Conservation (phyloP, 2,113 vertebrate genomes). For the Ardeotis arabs region DNA sequence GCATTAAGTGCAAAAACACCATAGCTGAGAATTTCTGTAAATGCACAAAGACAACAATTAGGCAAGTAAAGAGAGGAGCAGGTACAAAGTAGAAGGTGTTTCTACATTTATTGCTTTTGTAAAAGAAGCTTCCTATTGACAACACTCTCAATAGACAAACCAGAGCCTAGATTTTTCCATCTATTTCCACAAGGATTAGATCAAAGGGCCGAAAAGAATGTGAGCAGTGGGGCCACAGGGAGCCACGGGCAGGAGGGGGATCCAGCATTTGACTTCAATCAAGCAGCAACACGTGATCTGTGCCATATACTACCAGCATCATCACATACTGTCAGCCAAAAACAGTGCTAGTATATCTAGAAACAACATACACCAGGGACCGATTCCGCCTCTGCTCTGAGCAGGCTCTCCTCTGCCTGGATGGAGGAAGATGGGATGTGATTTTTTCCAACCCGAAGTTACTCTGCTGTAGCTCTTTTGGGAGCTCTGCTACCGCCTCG, state of each 20-base stretch:
- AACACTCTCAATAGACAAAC: not conserved
- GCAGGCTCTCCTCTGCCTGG: not conserved
- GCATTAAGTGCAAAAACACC: not conserved
- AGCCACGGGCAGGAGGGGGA: not conserved
- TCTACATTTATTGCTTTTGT: not conserved
- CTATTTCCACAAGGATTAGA: not conserved
- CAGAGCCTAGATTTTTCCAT: not conserved
- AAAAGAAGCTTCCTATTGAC: not conserved
- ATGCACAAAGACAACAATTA: not conserved
- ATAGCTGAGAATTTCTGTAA: not conserved
- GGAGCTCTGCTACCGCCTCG: not conserved
- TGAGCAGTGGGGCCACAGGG: not conserved
- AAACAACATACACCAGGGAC: not conserved
- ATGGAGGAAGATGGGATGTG: not conserved
- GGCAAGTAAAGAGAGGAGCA: not conserved
- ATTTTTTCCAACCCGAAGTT: not conserved
- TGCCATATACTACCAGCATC: not conserved
- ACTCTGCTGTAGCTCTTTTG: not conserved
- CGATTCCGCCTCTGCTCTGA: not conserved
- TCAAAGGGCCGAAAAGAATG: constrained; percentile 3
- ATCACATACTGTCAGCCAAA: not conserved
- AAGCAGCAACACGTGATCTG: fast-evolving
- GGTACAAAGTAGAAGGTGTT: not conserved
- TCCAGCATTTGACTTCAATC: not conserved
- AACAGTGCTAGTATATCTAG: not conserved